Base-by-base conservation (phyloP, 2,888 invertebrate species). In the Clunio marinus region DNA sequence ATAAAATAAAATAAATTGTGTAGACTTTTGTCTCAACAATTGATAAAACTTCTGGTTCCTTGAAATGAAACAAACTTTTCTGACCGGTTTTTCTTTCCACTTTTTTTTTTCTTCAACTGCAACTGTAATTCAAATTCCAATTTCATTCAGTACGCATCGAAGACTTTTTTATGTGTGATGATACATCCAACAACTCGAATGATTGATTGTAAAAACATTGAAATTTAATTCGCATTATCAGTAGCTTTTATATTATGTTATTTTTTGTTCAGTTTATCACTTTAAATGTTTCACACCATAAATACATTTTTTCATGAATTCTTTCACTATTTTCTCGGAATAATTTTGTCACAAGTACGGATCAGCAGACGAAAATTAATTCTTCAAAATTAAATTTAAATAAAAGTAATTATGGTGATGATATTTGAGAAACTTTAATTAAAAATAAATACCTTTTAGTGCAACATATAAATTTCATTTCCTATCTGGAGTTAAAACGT, bases 241-340 rank as follows among this genome's bases (percentile, higher is more conserved):
- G 37, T 35, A 4, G 60, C 35, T 20, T 60, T 60, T 32, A n/a
- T n/a, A n/a, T n/a, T n/a, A 60, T 60, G 32, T 37, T 60, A 35
- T 35, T 60, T 35, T 60, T 60, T 60, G 32, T 17, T 13, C 1
- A n/a, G 25, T 60, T 60, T 60, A 60, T 60, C 20, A 60, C 22
- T 51, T 51, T 60, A 60, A 60, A 60, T 60, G 60, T 60, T 60
- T 60, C 60, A 60, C 60, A 60, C 60, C 32, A 60, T 60, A 60
- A 25, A 60, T 8, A 60, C n/a, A 60, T 60, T 5, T 60, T 60
- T 60, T 5, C 22, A 22, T 32, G 35, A 13, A 32, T 32, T 5
- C 35, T 13, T 32, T 32, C 7, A 32, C n/a, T n/a, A 35, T 35
- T 35, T 35, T 35, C 35, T 35, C 35, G 7, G n/a, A n/a, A n/a